Evolutionary conservation across 2,797 vertebrate species (phyloP), one percentile per base, ranked within the genome.

Genomic region (Acanthis flammea): DNA sequence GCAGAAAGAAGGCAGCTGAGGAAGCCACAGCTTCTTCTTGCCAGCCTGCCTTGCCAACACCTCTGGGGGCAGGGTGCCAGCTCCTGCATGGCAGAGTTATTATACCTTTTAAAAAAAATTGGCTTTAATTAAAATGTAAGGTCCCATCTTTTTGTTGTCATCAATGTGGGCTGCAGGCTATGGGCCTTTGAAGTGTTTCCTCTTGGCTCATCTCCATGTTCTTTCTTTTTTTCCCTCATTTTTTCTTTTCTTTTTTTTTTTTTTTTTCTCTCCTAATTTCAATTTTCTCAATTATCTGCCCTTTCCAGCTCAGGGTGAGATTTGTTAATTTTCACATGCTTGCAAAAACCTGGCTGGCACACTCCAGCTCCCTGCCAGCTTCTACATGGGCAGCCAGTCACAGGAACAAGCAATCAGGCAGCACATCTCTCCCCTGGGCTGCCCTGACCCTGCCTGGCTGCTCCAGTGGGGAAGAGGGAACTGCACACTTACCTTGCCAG

Each of bases 131-230:
- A 87, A 95, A 88, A 88, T 77, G 57, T 92, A 60, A 92, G 37
- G 54, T 88, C 62, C 41, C 67, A 55, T 92, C 39, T 62, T 92
- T 73, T 44, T 63, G 17, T 90, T 92, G 65, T 66, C 53, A 12
- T 72, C 92, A 95, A 76, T 66, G 47, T 72, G 57, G 39, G 60
- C 87, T 90, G 73, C 85, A 77, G 76, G 89, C 70, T 81, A 55
- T 16, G 28, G 45, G 48, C 45, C 70, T 96, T 95, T 91, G 85
- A 95, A 96, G 82, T 93, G 27, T 77, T 94, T 94, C 63, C 57
- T 75, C 70, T 90, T 88, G 85, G 73, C 61, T 92, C 21, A 35
- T 90, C 53, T 88, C 73, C 61, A 47, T 30, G 5, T 61, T 91
- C 24, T 48, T 91, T 77, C 57, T 19, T 55, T 47, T 44, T 19